Conservation (phyloP, 1,140 invertebrate species). For the Micrasema longulum region DNA sequence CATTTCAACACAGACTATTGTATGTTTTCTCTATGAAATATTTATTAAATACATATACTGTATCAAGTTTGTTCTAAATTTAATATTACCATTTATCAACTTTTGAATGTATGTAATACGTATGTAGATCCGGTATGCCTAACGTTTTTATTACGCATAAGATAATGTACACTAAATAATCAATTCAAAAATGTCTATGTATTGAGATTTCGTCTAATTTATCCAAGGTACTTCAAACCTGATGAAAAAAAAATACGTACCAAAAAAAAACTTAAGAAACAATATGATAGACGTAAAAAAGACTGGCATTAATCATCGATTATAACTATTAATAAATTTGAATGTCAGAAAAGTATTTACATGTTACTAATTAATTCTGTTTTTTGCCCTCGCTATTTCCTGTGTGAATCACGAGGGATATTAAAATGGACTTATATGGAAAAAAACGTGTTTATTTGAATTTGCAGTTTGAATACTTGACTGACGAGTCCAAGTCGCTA, state of each 20-base stretch:
- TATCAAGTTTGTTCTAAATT: no score
- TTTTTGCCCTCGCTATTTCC: constrained; percentile 26
- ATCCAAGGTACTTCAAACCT: no score
- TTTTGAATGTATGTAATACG: no score
- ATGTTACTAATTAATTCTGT: constrained; percentile 32
- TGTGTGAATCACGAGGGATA: constrained; percentile 16
- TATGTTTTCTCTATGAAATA: no score
- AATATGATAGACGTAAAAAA: constrained; percentile 36
- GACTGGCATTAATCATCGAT: constrained; percentile 28
- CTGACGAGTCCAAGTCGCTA: neutral
- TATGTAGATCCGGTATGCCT: no score
- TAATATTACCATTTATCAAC: no score
- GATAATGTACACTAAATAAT: no score
- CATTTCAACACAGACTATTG: no score
- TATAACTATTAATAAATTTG: constrained; percentile 38
- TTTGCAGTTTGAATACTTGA: constrained; percentile 11
- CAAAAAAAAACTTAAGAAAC: constrained; percentile 24
- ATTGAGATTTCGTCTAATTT: no score
- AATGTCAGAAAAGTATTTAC: constrained; percentile 36
- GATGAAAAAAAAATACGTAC: neutral
- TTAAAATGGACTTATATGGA: constrained; percentile 29
- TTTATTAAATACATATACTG: no score
- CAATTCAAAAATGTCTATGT: no score
- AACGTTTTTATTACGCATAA: no score
- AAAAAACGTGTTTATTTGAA: constrained; percentile 2